Evolutionary conservation across 2,113 vertebrate species (phyloP).

Genomic region (Butorides virescens): DNA sequence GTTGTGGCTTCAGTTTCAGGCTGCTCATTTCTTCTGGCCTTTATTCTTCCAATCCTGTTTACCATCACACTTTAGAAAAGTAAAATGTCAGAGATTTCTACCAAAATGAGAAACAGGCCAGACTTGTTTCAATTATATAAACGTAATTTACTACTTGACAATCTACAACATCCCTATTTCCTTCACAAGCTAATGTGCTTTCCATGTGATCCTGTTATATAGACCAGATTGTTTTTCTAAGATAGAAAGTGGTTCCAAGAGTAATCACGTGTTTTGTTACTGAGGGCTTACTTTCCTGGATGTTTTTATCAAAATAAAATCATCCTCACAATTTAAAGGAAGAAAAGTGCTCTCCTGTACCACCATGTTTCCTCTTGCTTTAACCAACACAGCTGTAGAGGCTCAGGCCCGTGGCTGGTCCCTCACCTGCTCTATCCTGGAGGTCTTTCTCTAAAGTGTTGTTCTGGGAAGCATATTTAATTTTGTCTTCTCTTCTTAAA

Average conservation of each 20-base stretch:
- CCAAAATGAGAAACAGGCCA: neutral
- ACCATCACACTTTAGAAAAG: neutral
- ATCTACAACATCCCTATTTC: neutral
- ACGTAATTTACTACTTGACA: neutral
- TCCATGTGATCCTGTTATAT: neutral
- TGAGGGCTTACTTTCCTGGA: neutral
- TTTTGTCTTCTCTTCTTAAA: neutral
- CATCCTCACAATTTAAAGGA: neutral
- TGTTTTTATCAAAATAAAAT: neutral
- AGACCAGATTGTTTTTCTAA: neutral
- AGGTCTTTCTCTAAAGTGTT: neutral
- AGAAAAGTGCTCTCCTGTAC: neutral
- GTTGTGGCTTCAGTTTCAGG: neutral
- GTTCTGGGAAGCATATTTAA: neutral
- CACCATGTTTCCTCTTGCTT: neutral
- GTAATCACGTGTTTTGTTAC: neutral
- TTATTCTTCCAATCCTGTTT: neutral
- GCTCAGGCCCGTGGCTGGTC: neutral
- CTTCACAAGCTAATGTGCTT: neutral
- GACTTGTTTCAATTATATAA: neutral
- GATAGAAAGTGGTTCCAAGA: neutral
- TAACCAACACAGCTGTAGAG: neutral
- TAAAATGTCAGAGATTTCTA: neutral
- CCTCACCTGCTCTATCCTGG: neutral
- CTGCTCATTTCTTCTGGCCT: neutral